Evolutionary conservation across 1,140 invertebrate species (phyloP).

Genomic region (Ceratina calcarata): DNA sequence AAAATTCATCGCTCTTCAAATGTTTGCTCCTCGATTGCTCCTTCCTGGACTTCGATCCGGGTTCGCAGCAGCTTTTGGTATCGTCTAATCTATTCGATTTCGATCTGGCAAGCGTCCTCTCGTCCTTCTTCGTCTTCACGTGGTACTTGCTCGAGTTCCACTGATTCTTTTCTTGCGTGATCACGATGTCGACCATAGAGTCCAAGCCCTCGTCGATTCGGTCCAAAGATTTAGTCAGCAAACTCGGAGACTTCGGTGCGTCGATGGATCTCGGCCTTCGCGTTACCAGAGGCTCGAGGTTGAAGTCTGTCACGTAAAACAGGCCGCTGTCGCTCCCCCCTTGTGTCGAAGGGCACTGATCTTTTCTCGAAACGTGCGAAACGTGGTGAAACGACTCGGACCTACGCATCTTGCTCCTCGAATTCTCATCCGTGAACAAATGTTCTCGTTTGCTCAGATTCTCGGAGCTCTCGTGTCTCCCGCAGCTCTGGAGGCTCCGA

Average conservation of each 20-base stretch:
- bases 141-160: conserved; percentile 70
- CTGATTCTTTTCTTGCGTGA: conserved; percentile 80
- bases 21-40: conserved; percentile 33
- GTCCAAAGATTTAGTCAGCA: conserved; percentile 88
- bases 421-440: conserved; percentile 1
- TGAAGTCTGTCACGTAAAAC: conserved; percentile 72
- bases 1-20: conserved; percentile 59
- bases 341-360: conserved; percentile 60
- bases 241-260: conserved; percentile 60
- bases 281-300: conserved; percentile 63
- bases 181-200: conserved; percentile 86
- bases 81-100: conserved; percentile 38
- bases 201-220: conserved; percentile 88
- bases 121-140: conserved; percentile 41
- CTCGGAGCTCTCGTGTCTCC: conserved; percentile 44
- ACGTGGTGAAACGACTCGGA: conserved; percentile 78
- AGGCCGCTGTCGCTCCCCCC: conserved; percentile 75
- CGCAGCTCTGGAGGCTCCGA: conserved; percentile 63
- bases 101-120: conserved; percentile 41
- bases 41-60: background rate
- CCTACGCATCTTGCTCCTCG: conserved; percentile 64
- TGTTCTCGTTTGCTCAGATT: conserved; percentile 45
- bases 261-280: conserved; percentile 47
- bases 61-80: conserved; percentile 29
- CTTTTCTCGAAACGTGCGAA: conserved; percentile 54